A percentile compares a stretch with the other conserved stretches of the same genome.
Conservation (phyloP, 2,888 invertebrate species). For the Platycnemis pennipes region DNA sequence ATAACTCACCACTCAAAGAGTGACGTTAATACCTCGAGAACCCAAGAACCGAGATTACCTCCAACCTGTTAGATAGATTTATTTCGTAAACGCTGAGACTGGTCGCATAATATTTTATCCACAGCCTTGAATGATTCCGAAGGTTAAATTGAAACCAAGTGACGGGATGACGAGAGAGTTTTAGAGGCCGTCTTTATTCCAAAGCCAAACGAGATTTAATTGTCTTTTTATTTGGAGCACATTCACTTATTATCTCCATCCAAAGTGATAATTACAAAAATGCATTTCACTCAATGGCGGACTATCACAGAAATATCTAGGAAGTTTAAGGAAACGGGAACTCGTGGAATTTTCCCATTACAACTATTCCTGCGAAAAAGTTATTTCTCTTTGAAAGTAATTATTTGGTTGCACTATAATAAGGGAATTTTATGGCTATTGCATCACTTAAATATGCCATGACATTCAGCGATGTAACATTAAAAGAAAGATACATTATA, state of each 20-base stretch:
- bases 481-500: no score
- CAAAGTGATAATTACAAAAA: neutral
- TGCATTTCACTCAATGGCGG: neutral
- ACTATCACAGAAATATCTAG: neutral
- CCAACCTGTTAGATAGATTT: neutral
- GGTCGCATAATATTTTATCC: neutral
- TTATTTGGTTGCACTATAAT: no score
- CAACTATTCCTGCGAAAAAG: no score
- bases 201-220: neutral
- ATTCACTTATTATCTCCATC: neutral
- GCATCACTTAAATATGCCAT: no score
- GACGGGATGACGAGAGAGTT: neutral
- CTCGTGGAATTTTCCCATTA: neutral
- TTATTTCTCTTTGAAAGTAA: no score
- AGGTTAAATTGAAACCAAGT: conserved; percentile 20
- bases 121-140: conserved; percentile 7
- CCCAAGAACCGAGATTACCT: neutral
- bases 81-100: neutral
- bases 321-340: neutral
- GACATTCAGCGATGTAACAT: neutral
- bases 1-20: no score
- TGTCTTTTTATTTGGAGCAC: neutral
- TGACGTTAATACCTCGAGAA: neutral
- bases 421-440: no score
- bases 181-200: neutral